Evolutionary conservation across 2,113 vertebrate genomes (phyloP).

Genomic region (Protomyctophum bolini): DNA sequence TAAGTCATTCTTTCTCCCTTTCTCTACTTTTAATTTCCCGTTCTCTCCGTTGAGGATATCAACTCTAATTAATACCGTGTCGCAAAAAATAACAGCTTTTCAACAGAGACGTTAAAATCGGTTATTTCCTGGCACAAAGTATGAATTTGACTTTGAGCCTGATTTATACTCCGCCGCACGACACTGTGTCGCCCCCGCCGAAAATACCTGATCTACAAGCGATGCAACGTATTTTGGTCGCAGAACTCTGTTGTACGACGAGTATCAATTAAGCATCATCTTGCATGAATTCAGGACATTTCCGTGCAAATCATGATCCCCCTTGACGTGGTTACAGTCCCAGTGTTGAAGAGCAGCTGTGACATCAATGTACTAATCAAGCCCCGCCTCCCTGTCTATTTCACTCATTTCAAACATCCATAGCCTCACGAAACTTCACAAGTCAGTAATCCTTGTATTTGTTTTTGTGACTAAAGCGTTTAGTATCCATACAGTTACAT

Average conservation of each 20-base stretch:
- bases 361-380: constrained; percentile 4
- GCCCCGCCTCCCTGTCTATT: neutral
- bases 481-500: constrained; percentile 1
- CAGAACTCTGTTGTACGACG: no score
- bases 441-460: constrained; percentile 13
- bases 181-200: no score
- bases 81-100: constrained; percentile 11
- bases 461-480: constrained; percentile 4
- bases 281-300: no score
- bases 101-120: constrained; percentile 4
- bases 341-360: constrained; percentile 13
- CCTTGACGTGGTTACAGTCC: constrained; percentile 23
- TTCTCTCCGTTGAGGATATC: constrained; percentile 45
- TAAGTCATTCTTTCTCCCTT: no score
- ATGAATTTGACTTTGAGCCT: no score
- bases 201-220: no score
- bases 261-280: no score
- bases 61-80: neutral
- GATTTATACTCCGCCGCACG: no score
- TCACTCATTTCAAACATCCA: neutral
- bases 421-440: constrained; percentile 26
- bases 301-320: neutral
- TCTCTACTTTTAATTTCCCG: constrained; percentile 36
- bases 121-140: no score
- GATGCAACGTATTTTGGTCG: no score